Evolutionary conservation across 2,113 vertebrate species (phyloP).

Genomic region (Accipiter virgatus): DNA sequence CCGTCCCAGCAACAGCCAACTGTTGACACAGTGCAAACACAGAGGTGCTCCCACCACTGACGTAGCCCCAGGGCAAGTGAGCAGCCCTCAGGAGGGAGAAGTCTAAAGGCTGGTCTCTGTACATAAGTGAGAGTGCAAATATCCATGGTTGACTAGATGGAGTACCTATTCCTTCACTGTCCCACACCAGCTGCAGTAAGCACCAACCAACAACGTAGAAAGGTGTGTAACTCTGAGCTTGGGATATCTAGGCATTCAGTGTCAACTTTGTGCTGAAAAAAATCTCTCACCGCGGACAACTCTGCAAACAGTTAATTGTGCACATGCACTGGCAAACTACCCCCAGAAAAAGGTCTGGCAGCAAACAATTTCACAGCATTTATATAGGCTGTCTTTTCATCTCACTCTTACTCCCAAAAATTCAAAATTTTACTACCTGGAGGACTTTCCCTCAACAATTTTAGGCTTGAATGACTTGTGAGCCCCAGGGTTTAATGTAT

Average conservation of each 20-base stretch:
- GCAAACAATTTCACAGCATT: background rate
- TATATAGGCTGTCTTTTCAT: background rate
- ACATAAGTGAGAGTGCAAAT: background rate
- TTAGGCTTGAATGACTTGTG: background rate
- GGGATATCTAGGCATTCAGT: rapidly evolving
- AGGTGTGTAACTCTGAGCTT: rapidly evolving
- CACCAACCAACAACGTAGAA: rapidly evolving
- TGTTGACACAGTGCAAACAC: background rate
- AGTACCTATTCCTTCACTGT: background rate
- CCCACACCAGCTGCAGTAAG: background rate
- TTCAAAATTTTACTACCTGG: background rate
- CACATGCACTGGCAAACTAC: background rate
- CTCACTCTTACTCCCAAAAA: background rate
- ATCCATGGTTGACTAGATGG: background rate
- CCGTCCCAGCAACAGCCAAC: rapidly evolving
- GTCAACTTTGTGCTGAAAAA: background rate
- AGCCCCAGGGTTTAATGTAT: background rate
- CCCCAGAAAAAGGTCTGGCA: background rate
- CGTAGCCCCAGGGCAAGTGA: background rate
- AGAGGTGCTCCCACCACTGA: background rate
- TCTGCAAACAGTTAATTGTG: background rate
- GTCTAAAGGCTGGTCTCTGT: background rate
- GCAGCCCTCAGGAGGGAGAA: background rate
- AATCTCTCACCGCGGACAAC: rapidly evolving
- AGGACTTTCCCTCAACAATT: background rate